Conservation (phyloP, 2,888 invertebrate genomes). For the Synanthedon formicaeformis region DNA sequence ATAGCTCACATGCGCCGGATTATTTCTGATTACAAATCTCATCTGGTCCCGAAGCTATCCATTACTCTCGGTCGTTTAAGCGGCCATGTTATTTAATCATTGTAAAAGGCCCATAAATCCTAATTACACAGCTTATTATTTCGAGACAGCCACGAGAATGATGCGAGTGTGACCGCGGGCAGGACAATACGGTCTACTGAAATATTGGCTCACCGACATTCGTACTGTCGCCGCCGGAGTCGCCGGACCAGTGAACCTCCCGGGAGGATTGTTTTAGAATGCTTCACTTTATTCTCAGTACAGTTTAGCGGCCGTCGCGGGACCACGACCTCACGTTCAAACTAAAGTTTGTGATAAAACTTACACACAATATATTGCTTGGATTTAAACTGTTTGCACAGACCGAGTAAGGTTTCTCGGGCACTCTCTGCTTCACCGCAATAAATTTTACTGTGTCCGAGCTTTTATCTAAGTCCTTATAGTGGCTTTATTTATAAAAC, state of each 20-base stretch:
- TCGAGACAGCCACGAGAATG: constrained; percentile 41
- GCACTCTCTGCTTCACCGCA: no score
- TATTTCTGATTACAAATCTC: constrained; percentile 23
- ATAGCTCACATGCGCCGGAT: constrained; percentile 10
- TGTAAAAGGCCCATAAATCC: constrained; percentile 56
- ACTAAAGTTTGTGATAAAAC: not conserved
- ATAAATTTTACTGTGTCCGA: no score
- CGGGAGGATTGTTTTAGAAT: constrained; percentile 1
- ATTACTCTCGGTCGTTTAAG: constrained; percentile 31
- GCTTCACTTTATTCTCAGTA: constrained; percentile 1
- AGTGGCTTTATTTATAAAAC: no score
- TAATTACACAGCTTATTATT: constrained; percentile 64
- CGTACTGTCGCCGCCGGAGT: constrained; percentile 1
- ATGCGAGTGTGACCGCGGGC: constrained; percentile 23
- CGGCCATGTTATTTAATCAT: constrained; percentile 45
- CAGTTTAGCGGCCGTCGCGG: not conserved
- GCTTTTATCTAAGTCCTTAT: no score
- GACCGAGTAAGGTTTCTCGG: no score
- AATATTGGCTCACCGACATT: constrained; percentile 22
- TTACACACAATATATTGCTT: not conserved
- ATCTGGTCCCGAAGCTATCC: constrained; percentile 31
- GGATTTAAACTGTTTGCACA: no score
- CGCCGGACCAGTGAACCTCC: not conserved
- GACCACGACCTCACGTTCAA: not conserved
- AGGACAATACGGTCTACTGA: constrained; percentile 44